Evolutionary conservation across 1,140 invertebrate genomes (phyloP).

Genomic region (Aphaenogaster floridana): DNA sequence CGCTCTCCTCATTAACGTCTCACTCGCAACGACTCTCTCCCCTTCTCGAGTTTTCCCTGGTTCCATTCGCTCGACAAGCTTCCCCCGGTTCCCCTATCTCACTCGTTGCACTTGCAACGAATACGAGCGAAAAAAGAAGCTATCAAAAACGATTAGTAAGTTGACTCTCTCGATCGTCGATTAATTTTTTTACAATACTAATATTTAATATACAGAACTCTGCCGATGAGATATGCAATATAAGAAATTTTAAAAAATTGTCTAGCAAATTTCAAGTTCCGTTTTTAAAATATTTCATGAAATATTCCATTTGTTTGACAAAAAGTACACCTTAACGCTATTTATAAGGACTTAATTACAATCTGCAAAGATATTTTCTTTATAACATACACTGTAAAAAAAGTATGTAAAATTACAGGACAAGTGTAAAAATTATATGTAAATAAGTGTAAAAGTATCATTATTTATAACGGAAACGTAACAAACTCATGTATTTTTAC

Average conservation of each 20-base stretch:
- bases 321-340: background rate
- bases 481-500: too few species aligned
- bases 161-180: background rate
- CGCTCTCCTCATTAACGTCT: conserved; percentile 66
- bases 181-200: background rate
- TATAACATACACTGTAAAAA: background rate
- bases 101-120: background rate
- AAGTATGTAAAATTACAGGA: too few species aligned
- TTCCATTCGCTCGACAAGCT: background rate
- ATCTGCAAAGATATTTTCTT: background rate
- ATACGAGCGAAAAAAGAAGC: background rate
- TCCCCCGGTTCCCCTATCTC: background rate
- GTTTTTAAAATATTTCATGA: background rate
- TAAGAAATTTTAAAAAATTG: background rate
- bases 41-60: conserved; percentile 16
- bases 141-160: conserved; percentile 35
- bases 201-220: conserved; percentile 1
- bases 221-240: background rate
- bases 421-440: too few species aligned
- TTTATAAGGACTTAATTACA: conserved; percentile 7
- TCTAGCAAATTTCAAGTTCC: background rate
- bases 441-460: too few species aligned
- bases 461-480: too few species aligned
- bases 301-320: background rate
- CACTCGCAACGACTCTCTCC: conserved; percentile 18